phyloP scores from a whole-genome alignment of 92 coral and sea anemone genomes.

The Nematostella vectensis region DNA sequence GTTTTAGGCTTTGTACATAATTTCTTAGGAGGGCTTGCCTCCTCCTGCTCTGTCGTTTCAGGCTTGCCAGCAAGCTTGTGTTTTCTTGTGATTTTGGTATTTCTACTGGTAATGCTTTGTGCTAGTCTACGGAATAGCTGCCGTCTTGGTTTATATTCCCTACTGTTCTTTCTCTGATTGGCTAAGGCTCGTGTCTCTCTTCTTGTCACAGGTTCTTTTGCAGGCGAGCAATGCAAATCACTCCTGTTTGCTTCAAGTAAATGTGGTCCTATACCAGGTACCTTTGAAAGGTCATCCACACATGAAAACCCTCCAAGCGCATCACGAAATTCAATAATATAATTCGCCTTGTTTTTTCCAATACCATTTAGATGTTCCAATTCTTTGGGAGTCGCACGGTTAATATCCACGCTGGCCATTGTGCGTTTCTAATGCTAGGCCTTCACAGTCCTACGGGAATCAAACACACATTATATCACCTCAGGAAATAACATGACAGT shows the following conservation, averaged over 20 bases:
- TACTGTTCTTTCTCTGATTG: slow-evolving; percentile 33
- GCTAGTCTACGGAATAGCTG: slow-evolving; percentile 13
- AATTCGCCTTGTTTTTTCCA: slow-evolving; percentile 81
- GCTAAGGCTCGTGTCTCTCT: slow-evolving; percentile 71
- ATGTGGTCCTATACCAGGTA: slow-evolving; percentile 78
- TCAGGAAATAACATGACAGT: too few species aligned
- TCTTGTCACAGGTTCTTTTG: slow-evolving; percentile 26
- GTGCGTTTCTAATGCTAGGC: slow-evolving; percentile 6
- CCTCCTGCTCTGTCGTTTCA: slow-evolving; percentile 32
- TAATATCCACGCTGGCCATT: slow-evolving; percentile 90
- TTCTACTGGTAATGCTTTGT: neutral
- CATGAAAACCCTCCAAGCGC: slow-evolving; percentile 83
- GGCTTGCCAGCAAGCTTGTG: slow-evolving; percentile 45
- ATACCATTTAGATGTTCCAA: slow-evolving; percentile 74
- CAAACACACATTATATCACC: too few species aligned
- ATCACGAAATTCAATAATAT: slow-evolving; percentile 75
- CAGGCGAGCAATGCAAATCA: slow-evolving; percentile 60
- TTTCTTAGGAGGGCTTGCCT: slow-evolving; percentile 65
- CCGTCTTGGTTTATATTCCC: slow-evolving; percentile 14
- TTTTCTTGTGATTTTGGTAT: slow-evolving; percentile 26
- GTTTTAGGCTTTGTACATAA: slow-evolving; percentile 46
- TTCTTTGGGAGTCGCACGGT: slow-evolving; percentile 80
- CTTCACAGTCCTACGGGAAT: too few species aligned
- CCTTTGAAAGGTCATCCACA: slow-evolving; percentile 63
- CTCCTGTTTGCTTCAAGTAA: slow-evolving; percentile 69